phyloP scores from a whole-genome alignment of 92 coral and sea anemone species.

The Parazoanthus swiftii region DNA sequence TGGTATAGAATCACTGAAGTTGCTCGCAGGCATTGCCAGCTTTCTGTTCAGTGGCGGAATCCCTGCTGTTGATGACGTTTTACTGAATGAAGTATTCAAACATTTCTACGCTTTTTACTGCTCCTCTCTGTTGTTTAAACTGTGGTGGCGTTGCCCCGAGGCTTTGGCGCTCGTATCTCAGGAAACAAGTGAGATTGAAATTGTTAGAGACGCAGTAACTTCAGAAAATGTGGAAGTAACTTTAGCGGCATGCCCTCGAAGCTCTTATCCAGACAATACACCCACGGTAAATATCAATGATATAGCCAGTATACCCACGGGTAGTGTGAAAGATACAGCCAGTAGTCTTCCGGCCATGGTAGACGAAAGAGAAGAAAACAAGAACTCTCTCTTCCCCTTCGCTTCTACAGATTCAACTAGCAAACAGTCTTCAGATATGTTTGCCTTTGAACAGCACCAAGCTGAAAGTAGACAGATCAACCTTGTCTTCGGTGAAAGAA shows the following conservation, averaged over 20 bases:
- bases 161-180: slow-evolving; percentile 28
- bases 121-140: slow-evolving; percentile 49
- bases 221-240: neutral
- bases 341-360: neutral
- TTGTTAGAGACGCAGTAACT: no score
- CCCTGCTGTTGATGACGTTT: neutral
- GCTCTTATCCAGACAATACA: neutral
- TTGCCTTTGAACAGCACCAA: no score
- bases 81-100: slow-evolving; percentile 46
- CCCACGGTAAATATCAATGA: neutral
- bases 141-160: slow-evolving; percentile 72
- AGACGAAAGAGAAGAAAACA: neutral
- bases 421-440: neutral
- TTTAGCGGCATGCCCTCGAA: neutral
- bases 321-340: neutral
- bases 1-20: slow-evolving; percentile 59
- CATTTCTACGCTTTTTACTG: slow-evolving; percentile 64
- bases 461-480: neutral
- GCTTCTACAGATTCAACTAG: neutral
- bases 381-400: neutral
- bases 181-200: neutral
- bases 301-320: neutral
- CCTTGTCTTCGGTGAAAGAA: neutral
- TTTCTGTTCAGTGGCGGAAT: slow-evolving; percentile 5
- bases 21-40: slow-evolving; percentile 46